Base-by-base conservation (phyloP, 1,140 invertebrate species). In the Temnothorax curvispinosus region DNA sequence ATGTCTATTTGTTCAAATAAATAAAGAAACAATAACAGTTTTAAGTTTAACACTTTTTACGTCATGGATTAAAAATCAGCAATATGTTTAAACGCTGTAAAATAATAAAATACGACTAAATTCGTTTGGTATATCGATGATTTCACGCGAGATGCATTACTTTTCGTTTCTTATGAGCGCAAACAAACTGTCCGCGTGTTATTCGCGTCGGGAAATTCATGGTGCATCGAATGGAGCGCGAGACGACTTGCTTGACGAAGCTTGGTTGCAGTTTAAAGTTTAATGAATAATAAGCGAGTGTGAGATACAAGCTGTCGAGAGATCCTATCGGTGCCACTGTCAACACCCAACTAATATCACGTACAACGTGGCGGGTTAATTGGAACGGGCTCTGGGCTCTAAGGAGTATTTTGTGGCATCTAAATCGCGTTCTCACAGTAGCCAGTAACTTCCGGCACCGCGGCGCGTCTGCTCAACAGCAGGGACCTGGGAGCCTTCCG, bases 311-410 rank as follows among this genome's bases (percentile, higher is more conserved):
- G 88, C 92, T 90, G 88, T 87, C 86, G 87, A 90, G 82, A 94
- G 94, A 95, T 95, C 87, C 91, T 95, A 95, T 95, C 94, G 89
- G 90, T 76, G 87, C 90, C 89, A 94, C 92, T 94, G 94, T 95
- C 94, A 95, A 95, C 94, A 95, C 90, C 94, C 92, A 94, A 93
- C 94, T 95, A 95, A 95, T 95, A 94, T 94, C 94, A 60, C 92
- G 93, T 94, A 94, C 93, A 94, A 94, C 94, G 93, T 94, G 92
- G 90, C 90, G 88, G 91, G 89, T 94, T 94, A 94, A 94, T 94
- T 94, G 94, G 89, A 94, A 94, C 89, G 62, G 6, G 89, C 76
- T 82, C 80, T 71, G 65, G 74, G 85, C 87, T 92, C 89, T 92
- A 90, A 93, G 92, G 88, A 91, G 88, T 85, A 92, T 92, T 93